Evolutionary conservation across 2,797 vertebrate genomes (phyloP), one percentile per base, ranked within the genome.

Genomic region (Oophaga sylvatica): DNA sequence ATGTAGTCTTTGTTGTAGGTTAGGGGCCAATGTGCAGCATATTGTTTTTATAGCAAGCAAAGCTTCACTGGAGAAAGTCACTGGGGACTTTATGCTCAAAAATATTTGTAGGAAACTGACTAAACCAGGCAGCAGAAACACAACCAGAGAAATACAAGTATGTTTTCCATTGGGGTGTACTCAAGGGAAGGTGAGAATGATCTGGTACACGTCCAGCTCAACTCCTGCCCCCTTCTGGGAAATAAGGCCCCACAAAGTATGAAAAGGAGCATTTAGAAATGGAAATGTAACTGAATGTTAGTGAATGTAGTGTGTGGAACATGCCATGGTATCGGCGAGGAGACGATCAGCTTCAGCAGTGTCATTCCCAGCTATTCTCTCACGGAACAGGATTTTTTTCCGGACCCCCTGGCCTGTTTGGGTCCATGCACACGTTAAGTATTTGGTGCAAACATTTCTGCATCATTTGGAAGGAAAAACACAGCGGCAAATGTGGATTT

Each of bases 91-190:
- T 90, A 89, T 91, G 81, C 83, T 87, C 53, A 75, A 85, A 88
- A 89, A 91, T 91, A 90, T 92, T 92, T 92, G 90, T 80, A 89
- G 87, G 41, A 26, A 88, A 92, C 89, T 93, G 90, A 93, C 90
- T 92, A 93, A 90, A 91, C 79, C 87, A 87, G 92, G 89, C 88
- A 91, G 89, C 91, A 91, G 85, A 87, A 92, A 92, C 91, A 77
- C 88, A 92, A 90, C 84, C 87, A 92, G 91, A 91, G 93, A 92
- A 91, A 92, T 90, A 88, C 84, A 91, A 87, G 91, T 89, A 87
- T 91, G 41, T 92, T 93, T 94, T 91, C 91, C 93, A 93, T 90
- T 92, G 92, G 84, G 85, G 92, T 90, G 22, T 92, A 84, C 90
- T 90, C 90, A 73, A 76, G 91, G 89, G 91, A 94, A 89, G 89